phyloP scores from a whole-genome alignment of 1,140 invertebrate species.

The Linepithema humile region DNA sequence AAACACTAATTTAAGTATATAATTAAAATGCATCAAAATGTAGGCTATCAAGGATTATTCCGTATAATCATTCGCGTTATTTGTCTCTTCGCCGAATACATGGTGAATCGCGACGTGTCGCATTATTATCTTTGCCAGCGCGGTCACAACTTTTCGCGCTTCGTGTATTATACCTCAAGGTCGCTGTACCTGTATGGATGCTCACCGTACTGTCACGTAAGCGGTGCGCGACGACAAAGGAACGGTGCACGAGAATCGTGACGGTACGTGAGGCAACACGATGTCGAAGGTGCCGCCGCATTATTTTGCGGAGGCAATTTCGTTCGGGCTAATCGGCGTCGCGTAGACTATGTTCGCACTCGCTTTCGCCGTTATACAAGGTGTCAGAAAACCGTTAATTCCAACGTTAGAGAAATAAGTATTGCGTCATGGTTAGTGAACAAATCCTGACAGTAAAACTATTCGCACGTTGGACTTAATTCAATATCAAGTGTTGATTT shows the following conservation, averaged over 20 bases:
- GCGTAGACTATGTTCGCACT: not conserved
- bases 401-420: not conserved
- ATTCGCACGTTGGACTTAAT: not conserved
- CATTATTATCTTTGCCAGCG: conserved; percentile 16
- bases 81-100: not conserved
- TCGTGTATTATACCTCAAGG: conserved; percentile 21
- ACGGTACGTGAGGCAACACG: conserved; percentile 4
- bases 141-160: conserved; percentile 15
- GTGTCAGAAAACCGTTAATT: not conserved
- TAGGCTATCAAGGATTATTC: not conserved
- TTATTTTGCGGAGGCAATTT: conserved; percentile 29
- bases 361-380: conserved; percentile 32
- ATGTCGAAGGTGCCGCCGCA: not conserved
- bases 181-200: too few species aligned
- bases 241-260: conserved; percentile 28
- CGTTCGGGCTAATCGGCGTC: conserved; percentile 28
- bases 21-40: too few species aligned
- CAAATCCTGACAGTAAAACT: not conserved
- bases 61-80: not conserved
- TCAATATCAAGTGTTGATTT: not conserved
- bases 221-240: conserved; percentile 16
- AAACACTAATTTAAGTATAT: not conserved
- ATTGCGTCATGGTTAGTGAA: not conserved
- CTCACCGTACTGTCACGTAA: conserved; percentile 4
- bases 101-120: not conserved